Percentiles rank a stretch among this genome's conserved stretches.
These are phyloP conservation scores for Hypercompe scribonia DNA, from an alignment of 2,888 invertebrate species.

Conservation along the genomic window DNA sequence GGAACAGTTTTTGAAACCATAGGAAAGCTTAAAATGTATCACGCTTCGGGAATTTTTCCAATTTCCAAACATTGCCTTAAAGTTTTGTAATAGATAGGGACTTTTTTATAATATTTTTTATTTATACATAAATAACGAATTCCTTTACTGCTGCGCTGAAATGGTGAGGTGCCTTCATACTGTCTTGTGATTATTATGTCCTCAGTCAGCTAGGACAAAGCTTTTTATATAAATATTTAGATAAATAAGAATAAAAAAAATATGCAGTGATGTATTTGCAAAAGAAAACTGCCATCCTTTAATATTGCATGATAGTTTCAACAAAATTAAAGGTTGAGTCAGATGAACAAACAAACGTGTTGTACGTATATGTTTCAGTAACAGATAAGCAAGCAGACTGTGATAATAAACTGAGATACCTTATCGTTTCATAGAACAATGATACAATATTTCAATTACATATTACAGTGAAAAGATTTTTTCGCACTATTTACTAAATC, in stretches of 20 bases:
- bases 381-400: background rate
- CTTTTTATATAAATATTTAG: background rate
- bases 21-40: too few relatives aligned
- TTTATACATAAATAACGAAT: background rate
- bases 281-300: background rate
- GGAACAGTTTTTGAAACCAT: too few relatives aligned
- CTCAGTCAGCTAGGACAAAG: background rate
- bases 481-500: background rate
- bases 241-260: background rate
- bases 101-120: background rate
- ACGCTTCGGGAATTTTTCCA: too few relatives aligned
- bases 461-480: background rate
- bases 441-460: background rate
- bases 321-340: background rate
- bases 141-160: background rate
- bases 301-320: background rate
- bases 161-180: background rate
- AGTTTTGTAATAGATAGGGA: too few relatives aligned
- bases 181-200: background rate
- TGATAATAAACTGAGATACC: background rate
- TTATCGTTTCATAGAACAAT: background rate
- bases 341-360: background rate
- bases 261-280: background rate
- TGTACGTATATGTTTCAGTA: background rate
- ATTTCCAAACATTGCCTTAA: too few relatives aligned